Base-by-base conservation (phyloP, 2,888 invertebrate genomes). In the Papilio protenor region DNA sequence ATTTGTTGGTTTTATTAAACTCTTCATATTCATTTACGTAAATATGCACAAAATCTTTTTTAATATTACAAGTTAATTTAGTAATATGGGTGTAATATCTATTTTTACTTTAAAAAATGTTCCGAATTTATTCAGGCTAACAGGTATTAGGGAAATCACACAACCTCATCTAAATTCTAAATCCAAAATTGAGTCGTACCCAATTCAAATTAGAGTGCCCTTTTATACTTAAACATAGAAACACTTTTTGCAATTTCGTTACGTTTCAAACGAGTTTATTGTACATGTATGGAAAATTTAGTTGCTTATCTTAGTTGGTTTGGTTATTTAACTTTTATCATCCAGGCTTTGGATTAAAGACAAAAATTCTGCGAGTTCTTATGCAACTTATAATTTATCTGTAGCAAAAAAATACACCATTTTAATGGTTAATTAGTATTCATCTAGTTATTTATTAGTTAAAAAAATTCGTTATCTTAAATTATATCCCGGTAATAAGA, bases 121-220 rank as follows among this genome's bases (percentile, higher is more conserved):
- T 18, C 64, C 40, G 27, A 49, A 52, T 71, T 71, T 71, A 49
- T 71, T 52, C 49, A 71, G 14, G 8, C n/a, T 18, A 74, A 52
- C 52, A 40, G 27, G 71, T 71, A 66, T 66, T 45, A 57, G 45
- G 69, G 40, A 75, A 69, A 57, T 57, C 69, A 45, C 23, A 75
- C 45, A 75, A 77, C 52, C 72, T 72, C 52, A 72, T 72, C 64
- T 72, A 40, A 77, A 77, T 77, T 73, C 52, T 23, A 64, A 52
- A 27, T 27, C 55, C 55, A 73, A 72, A 77, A 73, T 64, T 27
- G 76, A 77, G 8, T 72, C 76, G 49, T 52, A 64, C 52, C 21
- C 49, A 77, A 71, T 71, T 71, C 71, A 71, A 71, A 71, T 71
- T 71, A 71, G 52, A 71, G 71, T 71, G 52, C 52, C 71, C 71